Conservation (phyloP, 2,113 vertebrate species). For the Spizaetus ornatus region DNA sequence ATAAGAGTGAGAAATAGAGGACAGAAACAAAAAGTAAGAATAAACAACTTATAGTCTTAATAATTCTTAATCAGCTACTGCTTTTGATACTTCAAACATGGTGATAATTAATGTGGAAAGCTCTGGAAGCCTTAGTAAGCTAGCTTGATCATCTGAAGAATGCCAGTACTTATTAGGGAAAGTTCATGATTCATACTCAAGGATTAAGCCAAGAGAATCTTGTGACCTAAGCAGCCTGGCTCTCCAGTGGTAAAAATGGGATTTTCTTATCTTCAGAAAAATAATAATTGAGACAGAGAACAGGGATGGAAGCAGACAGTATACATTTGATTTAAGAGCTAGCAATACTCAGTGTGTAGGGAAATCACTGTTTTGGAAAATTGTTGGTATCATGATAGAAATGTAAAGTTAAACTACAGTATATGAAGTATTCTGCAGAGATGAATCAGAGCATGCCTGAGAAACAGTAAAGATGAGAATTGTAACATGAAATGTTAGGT, state of each 20-base stretch:
- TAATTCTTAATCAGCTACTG: slow-evolving; percentile 27
- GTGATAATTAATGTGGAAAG: slow-evolving; percentile 40
- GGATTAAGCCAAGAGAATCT: slow-evolving; percentile 52
- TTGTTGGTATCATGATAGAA: background rate
- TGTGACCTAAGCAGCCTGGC: slow-evolving; percentile 56
- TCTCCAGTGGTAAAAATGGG: slow-evolving; percentile 49
- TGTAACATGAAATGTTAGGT: background rate
- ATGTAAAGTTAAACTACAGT: background rate
- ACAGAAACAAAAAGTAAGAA: slow-evolving; percentile 10
- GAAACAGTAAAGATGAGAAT: background rate
- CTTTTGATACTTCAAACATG: slow-evolving; percentile 7
- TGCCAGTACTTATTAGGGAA: slow-evolving; percentile 55
- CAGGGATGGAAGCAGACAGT: background rate
- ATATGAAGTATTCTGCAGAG: background rate
- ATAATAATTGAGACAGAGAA: background rate
- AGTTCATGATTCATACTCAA: slow-evolving; percentile 53
- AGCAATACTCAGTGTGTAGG: background rate
- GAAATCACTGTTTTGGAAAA: background rate
- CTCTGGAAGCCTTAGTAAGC: slow-evolving; percentile 40
- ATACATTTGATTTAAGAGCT: background rate
- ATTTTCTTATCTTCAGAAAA: slow-evolving; percentile 54
- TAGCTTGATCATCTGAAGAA: slow-evolving; percentile 57
- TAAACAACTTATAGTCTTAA: background rate
- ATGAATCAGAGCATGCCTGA: background rate
- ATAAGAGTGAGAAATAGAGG: background rate